Percentiles rank a stretch among this genome's conserved stretches.
phyloP scores from a whole-genome alignment of 2,113 vertebrate genomes.

The Caranx ignobilis region DNA sequence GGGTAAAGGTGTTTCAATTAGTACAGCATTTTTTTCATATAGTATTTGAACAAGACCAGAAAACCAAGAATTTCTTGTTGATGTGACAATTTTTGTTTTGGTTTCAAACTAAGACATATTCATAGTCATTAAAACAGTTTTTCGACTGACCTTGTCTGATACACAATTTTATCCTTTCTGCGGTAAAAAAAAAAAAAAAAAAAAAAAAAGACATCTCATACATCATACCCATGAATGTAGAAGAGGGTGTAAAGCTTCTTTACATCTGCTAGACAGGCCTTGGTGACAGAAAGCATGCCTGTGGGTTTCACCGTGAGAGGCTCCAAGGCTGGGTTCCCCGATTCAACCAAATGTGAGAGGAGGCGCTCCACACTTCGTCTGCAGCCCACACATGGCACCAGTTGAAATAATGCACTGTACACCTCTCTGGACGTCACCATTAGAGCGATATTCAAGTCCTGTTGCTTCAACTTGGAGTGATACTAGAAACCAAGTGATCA shows the following conservation, averaged over 20 bases:
- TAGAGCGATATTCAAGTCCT: constrained; percentile 92
- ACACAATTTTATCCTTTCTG: not conserved
- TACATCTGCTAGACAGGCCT: constrained; percentile 91
- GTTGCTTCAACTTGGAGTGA: constrained; percentile 92
- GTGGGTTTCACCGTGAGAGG: constrained; percentile 93
- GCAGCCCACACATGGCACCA: constrained; percentile 96
- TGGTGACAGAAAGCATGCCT: constrained; percentile 92
- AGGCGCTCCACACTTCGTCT: constrained; percentile 96
- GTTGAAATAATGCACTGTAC: constrained; percentile 91
- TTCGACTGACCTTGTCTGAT: not conserved
- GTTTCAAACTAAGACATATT: not conserved
- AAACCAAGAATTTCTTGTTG: not conserved
- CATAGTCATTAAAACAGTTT: not conserved
- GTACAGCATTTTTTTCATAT: not conserved
- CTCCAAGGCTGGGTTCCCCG: constrained; percentile 93
- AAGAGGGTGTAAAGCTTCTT: constrained; percentile 95
- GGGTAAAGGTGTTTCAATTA: not conserved
- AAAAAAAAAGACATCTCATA: not conserved
- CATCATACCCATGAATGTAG: constrained; percentile 93
- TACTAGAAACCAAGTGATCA: constrained; percentile 78
- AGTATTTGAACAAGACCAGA: too few species aligned
- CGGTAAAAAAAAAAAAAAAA: not conserved
- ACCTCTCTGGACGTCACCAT: constrained; percentile 95
- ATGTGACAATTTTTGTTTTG: not conserved
- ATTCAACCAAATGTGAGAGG: constrained; percentile 95